A percentile compares a stretch with the other conserved stretches of the same genome.
Conservation (phyloP, 2,113 vertebrate genomes). For the Riparia riparia region DNA sequence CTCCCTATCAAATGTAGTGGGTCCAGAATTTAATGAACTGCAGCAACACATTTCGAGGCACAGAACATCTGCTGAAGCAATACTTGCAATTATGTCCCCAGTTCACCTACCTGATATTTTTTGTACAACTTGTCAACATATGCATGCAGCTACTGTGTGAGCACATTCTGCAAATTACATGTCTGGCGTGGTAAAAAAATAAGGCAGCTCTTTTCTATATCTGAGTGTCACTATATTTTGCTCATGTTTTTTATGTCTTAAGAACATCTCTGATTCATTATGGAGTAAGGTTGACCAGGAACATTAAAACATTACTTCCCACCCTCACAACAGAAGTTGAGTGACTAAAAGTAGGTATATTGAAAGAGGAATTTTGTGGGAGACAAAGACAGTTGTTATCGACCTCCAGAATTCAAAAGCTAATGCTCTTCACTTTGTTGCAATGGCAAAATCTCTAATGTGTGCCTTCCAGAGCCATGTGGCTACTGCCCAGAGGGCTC, state of each 20-base stretch:
- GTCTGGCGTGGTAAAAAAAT: neutral
- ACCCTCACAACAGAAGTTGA: neutral
- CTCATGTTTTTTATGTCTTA: neutral
- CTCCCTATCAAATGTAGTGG: neutral
- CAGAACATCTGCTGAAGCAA: neutral
- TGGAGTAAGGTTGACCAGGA: neutral
- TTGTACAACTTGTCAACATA: neutral
- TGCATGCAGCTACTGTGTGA: neutral
- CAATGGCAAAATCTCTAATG: accelerated
- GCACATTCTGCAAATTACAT: neutral
- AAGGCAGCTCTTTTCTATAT: neutral
- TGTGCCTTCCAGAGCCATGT: neutral
- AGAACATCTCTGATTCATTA: neutral
- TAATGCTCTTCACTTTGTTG: neutral
- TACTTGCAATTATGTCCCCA: neutral
- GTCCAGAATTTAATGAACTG: neutral
- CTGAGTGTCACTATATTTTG: neutral
- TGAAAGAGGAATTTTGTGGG: neutral
- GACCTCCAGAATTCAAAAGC: neutral
- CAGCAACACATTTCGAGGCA: neutral
- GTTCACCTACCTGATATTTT: neutral
- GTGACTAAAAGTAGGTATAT: neutral
- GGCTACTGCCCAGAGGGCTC: neutral
- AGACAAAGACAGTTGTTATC: neutral
- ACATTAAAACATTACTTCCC: neutral